Conservation (phyloP, 92 coral and sea anemone genomes). For the Phenganax subtilis region DNA sequence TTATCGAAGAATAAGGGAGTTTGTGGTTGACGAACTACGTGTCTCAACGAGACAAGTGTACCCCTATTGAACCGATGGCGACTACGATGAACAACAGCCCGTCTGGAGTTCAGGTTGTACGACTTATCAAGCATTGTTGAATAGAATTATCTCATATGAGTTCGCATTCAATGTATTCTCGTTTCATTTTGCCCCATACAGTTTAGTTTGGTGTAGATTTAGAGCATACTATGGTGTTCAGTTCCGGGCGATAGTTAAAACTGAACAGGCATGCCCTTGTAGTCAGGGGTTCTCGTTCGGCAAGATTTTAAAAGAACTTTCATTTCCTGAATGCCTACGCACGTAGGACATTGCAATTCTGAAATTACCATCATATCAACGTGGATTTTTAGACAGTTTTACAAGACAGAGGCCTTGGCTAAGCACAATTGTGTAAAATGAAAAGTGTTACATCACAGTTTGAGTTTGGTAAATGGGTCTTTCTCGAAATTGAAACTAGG, state of each 20-base stretch:
- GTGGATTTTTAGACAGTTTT: not conserved
- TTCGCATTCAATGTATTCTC: not conserved
- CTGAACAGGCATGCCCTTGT: slow-evolving; percentile 15
- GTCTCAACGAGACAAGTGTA: slow-evolving; percentile 4
- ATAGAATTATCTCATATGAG: not conserved
- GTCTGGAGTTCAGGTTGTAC: slow-evolving; percentile 46
- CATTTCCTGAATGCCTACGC: not conserved
- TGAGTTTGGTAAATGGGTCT: not conserved
- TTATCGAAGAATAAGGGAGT: not conserved
- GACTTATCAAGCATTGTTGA: slow-evolving; percentile 1
- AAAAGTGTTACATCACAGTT: not conserved
- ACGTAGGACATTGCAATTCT: not conserved
- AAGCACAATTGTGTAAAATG: not conserved
- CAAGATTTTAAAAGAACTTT: not conserved
- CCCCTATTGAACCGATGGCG: slow-evolving; percentile 26
- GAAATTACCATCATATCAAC: not conserved
- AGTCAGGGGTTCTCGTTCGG: not conserved
- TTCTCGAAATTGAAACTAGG: not conserved
- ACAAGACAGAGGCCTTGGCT: not conserved
- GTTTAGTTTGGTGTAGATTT: slow-evolving; percentile 12
- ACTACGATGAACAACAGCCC: slow-evolving; percentile 34
- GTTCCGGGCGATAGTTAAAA: slow-evolving; percentile 23
- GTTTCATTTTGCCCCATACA: not conserved
- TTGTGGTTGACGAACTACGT: not conserved
- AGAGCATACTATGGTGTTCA: not conserved